Conservation (phyloP, 1,140 invertebrate genomes). For the Colletes gigas region DNA sequence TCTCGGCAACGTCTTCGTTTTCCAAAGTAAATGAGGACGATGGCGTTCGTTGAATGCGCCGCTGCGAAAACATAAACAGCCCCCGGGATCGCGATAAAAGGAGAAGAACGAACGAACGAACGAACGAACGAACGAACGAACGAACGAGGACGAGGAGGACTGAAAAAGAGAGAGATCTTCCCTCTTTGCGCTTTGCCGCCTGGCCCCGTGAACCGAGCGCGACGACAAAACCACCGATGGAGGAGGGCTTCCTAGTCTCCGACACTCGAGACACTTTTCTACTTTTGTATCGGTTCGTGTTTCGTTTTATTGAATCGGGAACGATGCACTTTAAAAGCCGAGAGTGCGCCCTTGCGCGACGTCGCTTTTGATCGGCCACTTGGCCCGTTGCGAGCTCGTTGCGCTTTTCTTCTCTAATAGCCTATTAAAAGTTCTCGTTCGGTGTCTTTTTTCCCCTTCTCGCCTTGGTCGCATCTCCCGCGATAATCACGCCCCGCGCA, state of each 20-base stretch:
- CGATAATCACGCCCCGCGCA: background rate
- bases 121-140: background rate
- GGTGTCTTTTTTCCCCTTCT: background rate
- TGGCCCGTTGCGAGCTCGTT: background rate
- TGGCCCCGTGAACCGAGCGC: too few species aligned
- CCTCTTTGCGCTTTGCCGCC: background rate
- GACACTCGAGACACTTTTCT: background rate
- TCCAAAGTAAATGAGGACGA: constrained; percentile 59
- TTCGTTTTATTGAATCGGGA: constrained; percentile 14
- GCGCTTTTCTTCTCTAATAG: background rate
- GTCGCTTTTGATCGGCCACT: background rate
- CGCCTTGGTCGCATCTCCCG: background rate
- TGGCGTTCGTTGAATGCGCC: constrained; percentile 33
- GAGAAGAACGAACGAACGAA: background rate
- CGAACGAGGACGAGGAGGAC: background rate
- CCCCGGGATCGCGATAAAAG: constrained; percentile 28
- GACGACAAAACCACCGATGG: background rate
- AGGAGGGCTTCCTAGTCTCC: background rate
- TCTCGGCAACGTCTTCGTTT: constrained; percentile 53
- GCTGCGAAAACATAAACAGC: constrained; percentile 56
- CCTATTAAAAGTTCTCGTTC: background rate
- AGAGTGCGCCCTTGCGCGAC: background rate
- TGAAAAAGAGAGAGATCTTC: constrained; percentile 8
- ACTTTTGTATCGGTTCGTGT: constrained; percentile 16
- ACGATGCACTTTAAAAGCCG: background rate